Evolutionary conservation across 2,888 invertebrate species (phyloP).

Genomic region (Campoplex nolae): DNA sequence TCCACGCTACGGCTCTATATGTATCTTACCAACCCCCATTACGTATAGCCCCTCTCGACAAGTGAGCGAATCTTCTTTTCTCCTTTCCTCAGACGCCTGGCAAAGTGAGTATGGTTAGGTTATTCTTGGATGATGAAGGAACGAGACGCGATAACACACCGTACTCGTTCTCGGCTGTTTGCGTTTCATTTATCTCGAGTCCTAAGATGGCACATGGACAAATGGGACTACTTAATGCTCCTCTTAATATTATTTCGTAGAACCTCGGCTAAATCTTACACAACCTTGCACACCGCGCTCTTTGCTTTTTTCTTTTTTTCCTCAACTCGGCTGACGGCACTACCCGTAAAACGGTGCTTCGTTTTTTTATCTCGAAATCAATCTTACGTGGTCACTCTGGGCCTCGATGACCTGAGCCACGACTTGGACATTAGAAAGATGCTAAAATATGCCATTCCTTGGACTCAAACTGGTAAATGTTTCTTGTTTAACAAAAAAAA

Average conservation of each 20-base stretch:
- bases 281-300: not conserved
- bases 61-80: constrained; percentile 36
- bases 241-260: constrained; percentile 15
- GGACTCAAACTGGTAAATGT: too few species aligned
- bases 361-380: constrained; percentile 8
- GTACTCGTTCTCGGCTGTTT: constrained; percentile 2
- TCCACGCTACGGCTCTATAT: not conserved
- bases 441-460: not conserved
- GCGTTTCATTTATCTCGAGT: constrained; percentile 50
- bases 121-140: constrained; percentile 36
- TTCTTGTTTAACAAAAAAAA: too few species aligned
- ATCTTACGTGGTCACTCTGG: not conserved
- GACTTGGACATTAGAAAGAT: not conserved
- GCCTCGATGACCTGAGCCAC: not conserved
- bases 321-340: not conserved
- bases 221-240: not conserved
- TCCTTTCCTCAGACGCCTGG: not conserved
- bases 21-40: constrained; percentile 15
- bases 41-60: constrained; percentile 42
- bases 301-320: not conserved
- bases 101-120: constrained; percentile 24
- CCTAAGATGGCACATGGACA: constrained; percentile 22
- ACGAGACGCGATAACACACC: constrained; percentile 43
- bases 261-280: not conserved
- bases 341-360: not conserved